phyloP scores from a whole-genome alignment of 2,797 vertebrate species.

The Avahi laniger region DNA sequence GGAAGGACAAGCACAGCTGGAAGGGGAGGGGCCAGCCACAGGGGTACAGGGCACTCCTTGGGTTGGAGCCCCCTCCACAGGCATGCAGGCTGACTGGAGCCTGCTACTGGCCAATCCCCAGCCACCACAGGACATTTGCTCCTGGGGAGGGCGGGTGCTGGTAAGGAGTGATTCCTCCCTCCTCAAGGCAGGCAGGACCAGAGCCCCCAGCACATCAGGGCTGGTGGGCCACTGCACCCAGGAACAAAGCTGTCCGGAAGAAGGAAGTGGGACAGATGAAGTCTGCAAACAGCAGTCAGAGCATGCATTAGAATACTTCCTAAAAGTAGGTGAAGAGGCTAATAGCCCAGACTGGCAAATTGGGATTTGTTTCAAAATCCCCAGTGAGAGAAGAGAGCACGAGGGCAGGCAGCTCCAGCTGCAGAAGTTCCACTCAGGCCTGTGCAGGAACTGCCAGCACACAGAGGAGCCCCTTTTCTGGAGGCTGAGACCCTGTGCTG shows the following conservation, averaged over 20 bases:
- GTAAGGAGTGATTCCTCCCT: background rate
- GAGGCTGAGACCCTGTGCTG: background rate
- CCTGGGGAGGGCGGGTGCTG: background rate
- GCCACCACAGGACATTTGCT: background rate
- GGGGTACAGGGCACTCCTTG: background rate
- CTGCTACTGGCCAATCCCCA: background rate
- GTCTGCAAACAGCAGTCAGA: background rate
- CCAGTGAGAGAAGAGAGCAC: background rate
- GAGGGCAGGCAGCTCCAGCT: background rate
- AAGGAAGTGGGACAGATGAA: background rate
- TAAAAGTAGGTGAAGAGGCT: background rate
- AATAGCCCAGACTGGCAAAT: background rate
- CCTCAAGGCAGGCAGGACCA: background rate
- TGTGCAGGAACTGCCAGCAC: background rate
- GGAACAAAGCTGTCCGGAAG: background rate
- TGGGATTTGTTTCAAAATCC: background rate
- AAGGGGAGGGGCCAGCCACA: background rate
- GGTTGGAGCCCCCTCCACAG: background rate
- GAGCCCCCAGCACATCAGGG: background rate
- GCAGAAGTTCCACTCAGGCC: background rate
- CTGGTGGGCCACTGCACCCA: background rate
- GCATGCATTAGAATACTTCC: background rate
- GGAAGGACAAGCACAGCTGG: conserved; percentile 36
- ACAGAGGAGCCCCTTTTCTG: background rate
- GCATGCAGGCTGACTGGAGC: background rate